Evolutionary conservation across 1,140 invertebrate genomes (phyloP), one percentile per base, ranked within the genome.

Genomic region (Kradibia gibbosae): DNA sequence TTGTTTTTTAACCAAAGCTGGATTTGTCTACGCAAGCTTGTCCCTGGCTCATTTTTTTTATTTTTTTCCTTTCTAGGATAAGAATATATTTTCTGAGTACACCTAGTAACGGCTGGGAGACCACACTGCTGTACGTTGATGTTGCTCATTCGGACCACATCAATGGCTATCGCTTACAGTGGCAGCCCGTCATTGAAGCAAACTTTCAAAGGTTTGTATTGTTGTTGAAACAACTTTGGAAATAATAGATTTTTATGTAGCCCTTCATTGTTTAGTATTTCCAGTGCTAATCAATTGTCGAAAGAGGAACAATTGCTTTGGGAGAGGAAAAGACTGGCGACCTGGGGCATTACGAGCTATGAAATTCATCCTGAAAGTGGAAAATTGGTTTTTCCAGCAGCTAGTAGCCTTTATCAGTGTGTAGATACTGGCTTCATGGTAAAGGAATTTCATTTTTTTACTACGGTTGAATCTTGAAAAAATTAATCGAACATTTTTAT

Each of bases 341-440:
- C 96, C 0, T 98, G 96, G 94, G 98, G 98, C 28, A 98, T 99
- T 70, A 98, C 97, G 3, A 96, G 96, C 17, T 99, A 98, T 87
- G 97, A 99, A 87, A 91, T 98, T 62, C 96, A 98, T 87, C 92
- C 93, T 31, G 92, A 93, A 4, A 94, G 94, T 72, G 97, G 97
- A 31, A 95, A 95, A 87, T 94, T 99, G 84, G 94, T 99, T 31
- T 99, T 99, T 91, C 96, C 97, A 55, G 96, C 97, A 82, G 95
- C 95, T 0, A 96, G 96, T 84, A 96, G 95, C 82, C 91, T 99
- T 62, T 98, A 93, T 88, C 94, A 96, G 83, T 96, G 96, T 89
- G 88, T 94, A 77, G 96, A 97, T 88, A 93, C 92, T 82, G 94
- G 94, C 83, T 94, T 93, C 83, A 93, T 93, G 89, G 95, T 96